These are phyloP conservation scores for Cheiracanthium punctorium DNA, from an alignment of 2,888 invertebrate species.

Conservation along the genomic window DNA sequence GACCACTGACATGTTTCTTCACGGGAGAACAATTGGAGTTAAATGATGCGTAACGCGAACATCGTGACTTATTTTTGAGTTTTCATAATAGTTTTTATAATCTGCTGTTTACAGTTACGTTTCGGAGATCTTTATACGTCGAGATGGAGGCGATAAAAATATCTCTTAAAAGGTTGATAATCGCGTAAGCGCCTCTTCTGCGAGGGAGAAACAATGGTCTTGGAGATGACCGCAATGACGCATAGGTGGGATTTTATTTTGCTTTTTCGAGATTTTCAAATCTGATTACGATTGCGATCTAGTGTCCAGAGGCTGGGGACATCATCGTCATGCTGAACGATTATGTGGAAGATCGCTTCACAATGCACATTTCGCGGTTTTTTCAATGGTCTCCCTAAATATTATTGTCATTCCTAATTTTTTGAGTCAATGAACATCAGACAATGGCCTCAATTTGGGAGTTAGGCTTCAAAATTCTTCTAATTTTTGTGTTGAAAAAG, in stretches of 20 bases:
- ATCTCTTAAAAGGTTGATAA: background rate
- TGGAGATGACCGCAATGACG: background rate
- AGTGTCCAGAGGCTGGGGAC: too few relatives aligned
- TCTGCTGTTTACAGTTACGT: background rate
- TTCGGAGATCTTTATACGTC: background rate
- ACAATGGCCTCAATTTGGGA: too few relatives aligned
- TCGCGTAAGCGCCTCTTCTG: background rate
- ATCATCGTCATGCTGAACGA: too few relatives aligned
- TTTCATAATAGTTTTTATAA: background rate
- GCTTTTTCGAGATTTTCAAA: too few relatives aligned
- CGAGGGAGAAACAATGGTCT: background rate
- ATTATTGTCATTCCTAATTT: too few relatives aligned
- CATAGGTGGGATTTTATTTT: background rate
- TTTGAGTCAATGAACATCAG: too few relatives aligned
- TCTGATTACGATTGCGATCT: too few relatives aligned
- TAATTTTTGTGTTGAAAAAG: too few relatives aligned
- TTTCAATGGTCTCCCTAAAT: too few relatives aligned
- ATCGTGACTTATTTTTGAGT: background rate
- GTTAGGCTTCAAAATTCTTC: too few relatives aligned
- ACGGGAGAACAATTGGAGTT: background rate
- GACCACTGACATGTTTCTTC: background rate
- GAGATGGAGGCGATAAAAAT: background rate
- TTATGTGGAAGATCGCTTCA: too few relatives aligned
- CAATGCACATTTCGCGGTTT: too few relatives aligned
- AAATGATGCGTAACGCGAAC: background rate